phyloP scores from a whole-genome alignment of 2,888 invertebrate genomes.

The Ochropleura leucogaster region DNA sequence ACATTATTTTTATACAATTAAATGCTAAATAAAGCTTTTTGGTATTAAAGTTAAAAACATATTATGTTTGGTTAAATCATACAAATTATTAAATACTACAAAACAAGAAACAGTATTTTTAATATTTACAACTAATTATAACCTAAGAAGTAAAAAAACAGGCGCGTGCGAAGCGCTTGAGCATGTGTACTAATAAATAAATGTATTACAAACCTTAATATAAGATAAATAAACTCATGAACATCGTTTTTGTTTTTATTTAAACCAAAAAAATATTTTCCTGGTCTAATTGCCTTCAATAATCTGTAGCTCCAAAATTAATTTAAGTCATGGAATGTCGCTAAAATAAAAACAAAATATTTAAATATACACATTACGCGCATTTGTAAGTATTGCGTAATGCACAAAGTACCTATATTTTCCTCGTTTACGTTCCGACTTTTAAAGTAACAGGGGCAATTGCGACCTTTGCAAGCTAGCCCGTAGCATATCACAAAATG shows the following conservation, averaged over 20 bases:
- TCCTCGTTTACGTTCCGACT: not conserved
- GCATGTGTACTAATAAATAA: slow-evolving; percentile 26
- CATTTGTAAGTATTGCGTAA: not conserved
- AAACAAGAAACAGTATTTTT: not conserved
- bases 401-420: not conserved
- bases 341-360: not conserved
- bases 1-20: slow-evolving; percentile 29
- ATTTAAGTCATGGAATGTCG: slow-evolving; percentile 36
- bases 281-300: not conserved
- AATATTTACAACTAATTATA: slow-evolving; percentile 35
- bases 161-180: slow-evolving; percentile 47
- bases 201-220: slow-evolving; percentile 15
- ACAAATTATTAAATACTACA: slow-evolving; percentile 22
- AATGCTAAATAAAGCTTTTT: slow-evolving; percentile 45
- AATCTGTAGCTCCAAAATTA: slow-evolving; percentile 14
- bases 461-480: not conserved
- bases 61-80: slow-evolving; percentile 32
- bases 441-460: not conserved
- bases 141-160: slow-evolving; percentile 6
- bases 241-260: slow-evolving; percentile 8
- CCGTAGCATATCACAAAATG: not conserved
- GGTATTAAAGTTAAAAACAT: slow-evolving; percentile 54
- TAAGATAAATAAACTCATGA: slow-evolving; percentile 35
- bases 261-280: not conserved
- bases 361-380: not conserved